Evolutionary conservation across 2,113 vertebrate genomes (phyloP), one percentile per base, ranked within the genome.

Genomic region (Copsychus sechellarum): DNA sequence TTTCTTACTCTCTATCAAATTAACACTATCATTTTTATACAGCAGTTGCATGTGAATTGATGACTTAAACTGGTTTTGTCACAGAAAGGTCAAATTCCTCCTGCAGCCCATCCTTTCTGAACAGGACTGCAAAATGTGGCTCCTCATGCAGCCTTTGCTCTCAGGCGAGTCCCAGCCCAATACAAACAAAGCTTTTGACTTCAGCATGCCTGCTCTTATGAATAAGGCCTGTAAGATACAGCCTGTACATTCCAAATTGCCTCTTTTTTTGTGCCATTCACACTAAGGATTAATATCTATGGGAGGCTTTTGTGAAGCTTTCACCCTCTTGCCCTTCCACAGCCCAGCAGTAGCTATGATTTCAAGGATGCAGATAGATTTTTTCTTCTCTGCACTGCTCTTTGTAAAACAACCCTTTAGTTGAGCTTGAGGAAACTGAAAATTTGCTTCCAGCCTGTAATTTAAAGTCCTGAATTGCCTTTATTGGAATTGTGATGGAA

Each of bases 181-280:
- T 43, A 79, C 79, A 96, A 96, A 91, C 66, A 95, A 93, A 84
- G 50, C 88, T 71, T 92, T 82, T 95, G 87, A 95, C 93, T 96
- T 92, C 88, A 92, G 79, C 0, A 0, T 76, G 90, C 72, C 67
- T 71, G 40, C 72, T 61, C 45, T 24, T 66, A 48, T 96, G 92
- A 96, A 78, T 92, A 77, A 88, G 56, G 64, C 61, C 88, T 86
- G 64, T 83, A 93, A 91, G 64, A 93, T 86, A 70, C 16, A 8
- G 76, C 77, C 70, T 78, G 53, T 84, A 90, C 87, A 54, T 93
- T 96, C 78, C 88, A 89, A 91, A 96, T 76, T 91, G 62, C 83
- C 71, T 88, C 80, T n/a, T 83, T 88, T 84, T 94, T 93, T 89
- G 47, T 89, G 58, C 81, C 79, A 71, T 94, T 90, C 95, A 90